Evolutionary conservation across 2,113 vertebrate genomes (phyloP), one percentile per base, ranked within the genome.

Genomic region (Chrysemys picta): DNA sequence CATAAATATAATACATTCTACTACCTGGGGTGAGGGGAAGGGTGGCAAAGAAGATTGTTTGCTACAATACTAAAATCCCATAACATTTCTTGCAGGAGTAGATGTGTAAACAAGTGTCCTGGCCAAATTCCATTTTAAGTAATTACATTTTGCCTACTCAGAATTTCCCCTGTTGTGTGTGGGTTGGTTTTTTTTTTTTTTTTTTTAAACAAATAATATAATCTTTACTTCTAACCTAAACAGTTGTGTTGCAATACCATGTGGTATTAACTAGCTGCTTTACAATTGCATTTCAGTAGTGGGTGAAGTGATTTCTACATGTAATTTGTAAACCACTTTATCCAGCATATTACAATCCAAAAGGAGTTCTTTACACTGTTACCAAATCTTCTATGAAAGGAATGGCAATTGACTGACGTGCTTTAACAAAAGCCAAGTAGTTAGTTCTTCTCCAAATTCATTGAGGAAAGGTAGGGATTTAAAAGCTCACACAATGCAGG

Each of bases 181-280:
- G n/a, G 19, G n/a, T 72, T 38, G n/a, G 42, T 42, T 42, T n/a
- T n/a, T n/a, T n/a, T n/a, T n/a, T 72, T 38, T 4, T 8, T 69
- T 38, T 76, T 95, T 97, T 94, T 95, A 95, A 96, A 92, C 90
- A 80, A 91, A 86, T 49, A 85, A 86, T 96, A 92, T 45, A 72
- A 75, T 53, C 52, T 42, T 91, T 82, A 91, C 93, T 93, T 62
- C 38, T 88, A 14, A 82, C 49, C 69, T 84, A 93, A 93, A 84
- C 27, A 92, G 88, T 95, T 10, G 19, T 84, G n/a, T 75, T 50
- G 22, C 72, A 38, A 6, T 91, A 27, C 10, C 84, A 8, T 5
- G 1, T 49, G 3, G 10, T 84, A n/a, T 54, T 72, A 84, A 80
- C 16, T 56, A 54, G 75, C 10, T 83, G 4, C 2, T 86, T 90